Evolutionary conservation across 2,113 vertebrate genomes (phyloP).

Genomic region (Melanocharis versteri): DNA sequence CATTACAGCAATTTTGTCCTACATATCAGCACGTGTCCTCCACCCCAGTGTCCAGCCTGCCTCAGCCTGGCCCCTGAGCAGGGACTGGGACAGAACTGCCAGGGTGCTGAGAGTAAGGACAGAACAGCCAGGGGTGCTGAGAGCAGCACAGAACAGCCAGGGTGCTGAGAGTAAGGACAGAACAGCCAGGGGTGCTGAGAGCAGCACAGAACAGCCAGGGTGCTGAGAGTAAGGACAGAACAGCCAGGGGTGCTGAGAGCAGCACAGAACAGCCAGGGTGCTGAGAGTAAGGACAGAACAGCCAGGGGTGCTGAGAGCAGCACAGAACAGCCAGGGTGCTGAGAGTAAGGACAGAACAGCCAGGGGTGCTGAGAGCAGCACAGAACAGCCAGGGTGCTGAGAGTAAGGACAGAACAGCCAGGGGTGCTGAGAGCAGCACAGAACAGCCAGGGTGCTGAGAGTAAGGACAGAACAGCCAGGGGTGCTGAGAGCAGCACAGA

Average conservation of each 20-base stretch:
- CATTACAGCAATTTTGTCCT: background rate
- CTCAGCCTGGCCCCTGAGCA: background rate
- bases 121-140: background rate
- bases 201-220: background rate
- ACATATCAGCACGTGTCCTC: rapidly evolving
- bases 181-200: too few relatives aligned
- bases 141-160: background rate
- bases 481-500: background rate
- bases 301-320: background rate
- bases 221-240: too few relatives aligned
- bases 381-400: background rate
- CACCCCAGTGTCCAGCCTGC: background rate
- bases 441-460: background rate
- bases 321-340: background rate
- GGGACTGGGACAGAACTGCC: background rate
- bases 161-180: background rate
- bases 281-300: background rate
- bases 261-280: background rate
- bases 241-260: background rate
- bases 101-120: too few relatives aligned
- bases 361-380: background rate
- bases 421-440: background rate
- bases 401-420: background rate
- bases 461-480: background rate
- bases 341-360: background rate